These are phyloP conservation scores for Halichoerus grypus DNA, from an alignment of 2,113 vertebrate species.

Conservation along the genomic window DNA sequence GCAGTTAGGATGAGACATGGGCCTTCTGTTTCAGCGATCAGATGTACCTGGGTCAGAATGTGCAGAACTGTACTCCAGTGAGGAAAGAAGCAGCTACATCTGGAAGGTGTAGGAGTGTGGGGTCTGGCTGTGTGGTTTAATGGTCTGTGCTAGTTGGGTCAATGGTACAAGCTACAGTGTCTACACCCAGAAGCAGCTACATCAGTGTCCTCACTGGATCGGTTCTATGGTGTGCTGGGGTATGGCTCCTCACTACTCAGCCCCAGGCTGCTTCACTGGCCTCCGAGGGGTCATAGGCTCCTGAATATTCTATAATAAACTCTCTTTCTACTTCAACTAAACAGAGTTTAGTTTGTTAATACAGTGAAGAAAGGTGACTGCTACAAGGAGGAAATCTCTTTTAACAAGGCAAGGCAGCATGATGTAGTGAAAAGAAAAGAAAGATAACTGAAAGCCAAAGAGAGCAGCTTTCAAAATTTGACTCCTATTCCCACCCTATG, in stretches of 20 bases:
- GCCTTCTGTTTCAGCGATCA: not conserved
- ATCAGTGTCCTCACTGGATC: not conserved
- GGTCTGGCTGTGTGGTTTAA: not conserved
- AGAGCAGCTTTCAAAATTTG: not conserved
- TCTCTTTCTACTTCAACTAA: not conserved
- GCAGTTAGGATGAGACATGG: not conserved
- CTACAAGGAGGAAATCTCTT: not conserved
- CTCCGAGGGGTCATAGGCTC: not conserved
- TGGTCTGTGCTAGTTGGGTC: too few relatives aligned
- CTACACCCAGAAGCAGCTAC: not conserved
- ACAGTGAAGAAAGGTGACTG: not conserved
- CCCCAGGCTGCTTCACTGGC: not conserved
- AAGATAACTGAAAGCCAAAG: not conserved
- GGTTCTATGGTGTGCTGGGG: too few relatives aligned
- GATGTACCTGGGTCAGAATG: not conserved
- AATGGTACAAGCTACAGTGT: too few relatives aligned
- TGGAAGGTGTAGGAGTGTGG: not conserved
- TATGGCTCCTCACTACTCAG: not conserved
- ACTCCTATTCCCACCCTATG: not conserved
- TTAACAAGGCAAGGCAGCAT: not conserved
- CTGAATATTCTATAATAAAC: slow-evolving; percentile 13
- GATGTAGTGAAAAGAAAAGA: not conserved
- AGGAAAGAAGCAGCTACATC: not conserved
- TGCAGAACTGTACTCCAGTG: not conserved
- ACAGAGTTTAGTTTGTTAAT: not conserved